Conservation (phyloP, 2,797 vertebrate genomes). For the Enteromius afrohamiltoni region DNA sequence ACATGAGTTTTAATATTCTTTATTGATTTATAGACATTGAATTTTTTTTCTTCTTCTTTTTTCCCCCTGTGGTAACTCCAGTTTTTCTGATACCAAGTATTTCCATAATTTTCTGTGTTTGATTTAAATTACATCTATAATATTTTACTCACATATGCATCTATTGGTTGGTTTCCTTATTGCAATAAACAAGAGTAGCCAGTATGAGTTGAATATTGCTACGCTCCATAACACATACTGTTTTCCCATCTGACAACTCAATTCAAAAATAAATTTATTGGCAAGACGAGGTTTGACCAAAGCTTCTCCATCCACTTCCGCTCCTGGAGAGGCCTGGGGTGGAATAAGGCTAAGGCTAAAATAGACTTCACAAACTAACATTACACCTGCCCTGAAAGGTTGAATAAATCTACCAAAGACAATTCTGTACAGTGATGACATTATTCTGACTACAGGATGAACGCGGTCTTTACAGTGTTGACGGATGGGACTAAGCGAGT, state of each 20-base stretch:
- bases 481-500: constrained; percentile 42
- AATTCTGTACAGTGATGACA: constrained; percentile 69
- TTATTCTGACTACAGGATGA: constrained; percentile 67
- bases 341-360: constrained; percentile 83
- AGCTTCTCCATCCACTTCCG: constrained; percentile 70
- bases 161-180: constrained; percentile 84
- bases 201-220: constrained; percentile 86
- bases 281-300: constrained; percentile 79
- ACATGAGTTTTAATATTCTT: constrained; percentile 69
- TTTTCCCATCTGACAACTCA: constrained; percentile 76
- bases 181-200: constrained; percentile 87
- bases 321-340: constrained; percentile 73
- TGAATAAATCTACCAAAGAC: constrained; percentile 69
- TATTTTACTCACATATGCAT: constrained; percentile 83
- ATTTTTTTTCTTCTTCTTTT: constrained; percentile 58
- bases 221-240: constrained; percentile 79
- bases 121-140: constrained; percentile 84
- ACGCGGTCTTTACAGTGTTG: constrained; percentile 66
- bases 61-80: constrained; percentile 65
- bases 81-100: constrained; percentile 78
- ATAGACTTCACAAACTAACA: constrained; percentile 81
- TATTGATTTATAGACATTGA: constrained; percentile 84
- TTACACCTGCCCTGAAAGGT: constrained; percentile 77
- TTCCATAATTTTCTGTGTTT: constrained; percentile 78
- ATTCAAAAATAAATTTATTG: constrained; percentile 83